These are phyloP conservation scores for Acropora yongei DNA, from an alignment of 64 coral and sea anemone species.

Conservation along the genomic window DNA sequence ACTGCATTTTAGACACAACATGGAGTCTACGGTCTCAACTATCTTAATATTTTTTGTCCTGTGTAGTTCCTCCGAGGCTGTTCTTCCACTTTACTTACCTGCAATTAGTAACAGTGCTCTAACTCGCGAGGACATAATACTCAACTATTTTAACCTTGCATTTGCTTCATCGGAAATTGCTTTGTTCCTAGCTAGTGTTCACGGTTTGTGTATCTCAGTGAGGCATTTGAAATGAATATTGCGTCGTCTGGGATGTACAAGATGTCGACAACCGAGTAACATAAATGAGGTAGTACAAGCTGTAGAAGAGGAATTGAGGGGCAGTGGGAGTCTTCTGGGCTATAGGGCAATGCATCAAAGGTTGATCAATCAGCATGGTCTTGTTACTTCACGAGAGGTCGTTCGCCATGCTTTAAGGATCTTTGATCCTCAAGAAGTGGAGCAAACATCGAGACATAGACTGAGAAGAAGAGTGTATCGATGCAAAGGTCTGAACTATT, in stretches of 20 bases:
- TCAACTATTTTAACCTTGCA: conserved; percentile 34
- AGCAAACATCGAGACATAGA: conserved; percentile 40
- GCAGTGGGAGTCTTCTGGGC: background rate
- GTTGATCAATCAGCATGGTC: conserved; percentile 19
- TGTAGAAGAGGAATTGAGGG: background rate
- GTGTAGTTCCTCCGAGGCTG: background rate
- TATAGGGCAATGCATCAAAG: conserved; percentile 49
- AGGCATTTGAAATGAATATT: conserved; percentile 51
- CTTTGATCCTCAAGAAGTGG: conserved; percentile 45
- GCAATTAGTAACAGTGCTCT: background rate
- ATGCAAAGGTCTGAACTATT: conserved; percentile 31
- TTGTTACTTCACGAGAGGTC: conserved; percentile 40
- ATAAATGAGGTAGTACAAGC: conserved; percentile 21
- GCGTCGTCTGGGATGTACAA: conserved; percentile 2
- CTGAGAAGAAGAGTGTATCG: conserved; percentile 38
- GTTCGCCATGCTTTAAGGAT: conserved; percentile 39
- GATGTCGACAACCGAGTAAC: background rate
- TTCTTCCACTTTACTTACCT: background rate
- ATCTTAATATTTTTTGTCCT: no score
- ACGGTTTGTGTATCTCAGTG: conserved; percentile 24
- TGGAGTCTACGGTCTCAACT: no score
- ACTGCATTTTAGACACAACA: no score
- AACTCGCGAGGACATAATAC: conserved; percentile 1
- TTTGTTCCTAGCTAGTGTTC: background rate
- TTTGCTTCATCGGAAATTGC: conserved; percentile 7